Conservation (phyloP, 2,888 invertebrate genomes). For the Brachypalpus laphriformis region DNA sequence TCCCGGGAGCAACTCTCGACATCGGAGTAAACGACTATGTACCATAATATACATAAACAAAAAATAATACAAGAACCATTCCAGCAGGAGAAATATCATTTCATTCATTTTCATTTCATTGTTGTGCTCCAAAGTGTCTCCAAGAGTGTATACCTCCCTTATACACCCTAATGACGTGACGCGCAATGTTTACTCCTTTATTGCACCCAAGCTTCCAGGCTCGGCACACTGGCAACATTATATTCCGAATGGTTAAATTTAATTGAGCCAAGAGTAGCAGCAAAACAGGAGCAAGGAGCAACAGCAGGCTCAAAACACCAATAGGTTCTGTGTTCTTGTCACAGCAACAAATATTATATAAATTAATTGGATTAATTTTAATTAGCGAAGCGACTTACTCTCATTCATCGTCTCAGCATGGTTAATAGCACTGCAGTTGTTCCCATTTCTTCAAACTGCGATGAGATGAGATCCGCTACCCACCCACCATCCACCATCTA, state of each 20-base stretch:
- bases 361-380: constrained; percentile 70
- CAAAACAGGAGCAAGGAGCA: not conserved
- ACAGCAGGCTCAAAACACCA: constrained; percentile 11
- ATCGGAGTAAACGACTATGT: not conserved
- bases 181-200: constrained; percentile 42
- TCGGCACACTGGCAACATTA: constrained; percentile 20
- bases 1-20: not conserved
- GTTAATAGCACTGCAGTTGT: constrained; percentile 22
- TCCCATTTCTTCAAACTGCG: constrained; percentile 3
- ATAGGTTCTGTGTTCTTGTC: constrained; percentile 42
- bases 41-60: no score
- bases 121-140: constrained; percentile 11
- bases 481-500: not conserved
- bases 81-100: constrained; percentile 23
- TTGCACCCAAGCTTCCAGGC: constrained; percentile 26
- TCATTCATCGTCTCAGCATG: constrained; percentile 10
- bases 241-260: constrained; percentile 57
- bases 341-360: constrained; percentile 51
- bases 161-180: not conserved
- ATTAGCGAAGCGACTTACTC: constrained; percentile 35
- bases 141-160: not conserved
- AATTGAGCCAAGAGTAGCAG: constrained; percentile 37
- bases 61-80: not conserved
- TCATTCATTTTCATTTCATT: constrained; percentile 26
- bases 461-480: not conserved